Base-by-base conservation (phyloP, 2,797 vertebrate genomes). In the Atherinosoma microstoma region DNA sequence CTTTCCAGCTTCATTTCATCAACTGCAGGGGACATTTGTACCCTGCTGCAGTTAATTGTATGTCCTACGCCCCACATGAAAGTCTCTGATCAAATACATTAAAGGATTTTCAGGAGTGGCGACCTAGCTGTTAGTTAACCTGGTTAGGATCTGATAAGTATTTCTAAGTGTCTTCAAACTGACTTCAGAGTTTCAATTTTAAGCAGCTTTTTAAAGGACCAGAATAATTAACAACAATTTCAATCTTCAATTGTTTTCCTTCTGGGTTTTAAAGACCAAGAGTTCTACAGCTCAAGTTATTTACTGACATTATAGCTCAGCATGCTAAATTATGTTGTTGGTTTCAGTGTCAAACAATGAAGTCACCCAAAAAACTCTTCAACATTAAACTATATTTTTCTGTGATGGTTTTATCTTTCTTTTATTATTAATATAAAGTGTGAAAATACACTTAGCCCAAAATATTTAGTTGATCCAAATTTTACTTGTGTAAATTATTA, bases 1-100 rank as follows among this genome's bases (percentile, higher is more conserved):
- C 66, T 40, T 74, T 73, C 75, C 76, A 40, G 53, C 36, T 60
- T 59, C 35, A 62, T 75, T 85, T 86, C 56, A 65, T 60, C 62
- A 76, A 67, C 40, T 78, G 40, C 51, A 68, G 34, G 47, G 61
- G 67, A 81, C 75, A 56, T 77, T 76, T 70, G 58, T 67, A 54
- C 49, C 11, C 71, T 3, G 1, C 58, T 80, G 40, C 68, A 72
- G 40, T 58, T 75, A 34, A 84, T 85, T 78, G 71, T 2, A 1
- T 58, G 29, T 71, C n/a, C 18, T 64, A 36, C 10, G 10, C 24
- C 60, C 36, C 11, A 68, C 24, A 82, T 64, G 42, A 68, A 73
- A 71, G 59, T 34, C 8, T 63, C 15, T 59, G 20, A 54, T 51
- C 63, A 80, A 58, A 32, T 0, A 47, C 32, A 53, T 59, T 16